A percentile compares a stretch with the other conserved stretches of the same genome.
phyloP scores from a whole-genome alignment of 2,113 vertebrate species.

The Antechinus flavipes region DNA sequence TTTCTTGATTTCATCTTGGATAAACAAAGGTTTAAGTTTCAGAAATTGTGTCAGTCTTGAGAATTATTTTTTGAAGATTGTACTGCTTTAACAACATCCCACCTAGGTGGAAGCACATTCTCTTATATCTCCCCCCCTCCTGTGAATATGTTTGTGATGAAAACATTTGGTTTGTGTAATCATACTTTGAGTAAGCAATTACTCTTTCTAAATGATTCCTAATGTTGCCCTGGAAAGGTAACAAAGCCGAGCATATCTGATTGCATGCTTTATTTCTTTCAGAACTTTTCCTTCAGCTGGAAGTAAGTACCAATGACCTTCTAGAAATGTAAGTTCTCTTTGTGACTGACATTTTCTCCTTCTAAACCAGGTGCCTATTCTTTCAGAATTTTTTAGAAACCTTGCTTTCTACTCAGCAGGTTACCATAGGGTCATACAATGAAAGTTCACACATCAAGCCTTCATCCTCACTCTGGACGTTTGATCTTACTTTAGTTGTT shows the following conservation, averaged over 20 bases:
- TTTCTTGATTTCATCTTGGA: neutral
- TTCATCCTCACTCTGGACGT: neutral
- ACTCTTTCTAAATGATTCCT: conserved; percentile 39
- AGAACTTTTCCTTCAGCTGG: conserved; percentile 98
- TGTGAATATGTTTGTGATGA: conserved; percentile 6
- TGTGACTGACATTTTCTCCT: neutral
- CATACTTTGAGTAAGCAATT: conserved; percentile 47
- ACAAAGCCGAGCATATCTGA: conserved; percentile 45
- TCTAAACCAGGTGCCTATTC: neutral
- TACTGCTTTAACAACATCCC: neutral
- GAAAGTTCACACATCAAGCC: neutral
- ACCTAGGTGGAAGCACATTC: neutral
- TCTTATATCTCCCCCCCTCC: neutral
- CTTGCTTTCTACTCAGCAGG: neutral
- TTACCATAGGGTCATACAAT: neutral
- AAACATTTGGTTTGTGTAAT: conserved; percentile 47
- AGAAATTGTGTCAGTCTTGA: neutral
- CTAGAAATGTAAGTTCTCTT: conserved; percentile 1
- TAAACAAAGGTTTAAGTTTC: neutral
- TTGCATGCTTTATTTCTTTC: conserved; percentile 77
- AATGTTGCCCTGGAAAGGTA: conserved; percentile 26
- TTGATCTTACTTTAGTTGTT: neutral
- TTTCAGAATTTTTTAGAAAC: neutral
- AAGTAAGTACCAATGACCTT: conserved; percentile 87
- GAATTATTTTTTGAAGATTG: neutral